These are phyloP conservation scores for Himalopsyche phryganea DNA, from an alignment of 1,140 invertebrate species.

Conservation along the genomic window DNA sequence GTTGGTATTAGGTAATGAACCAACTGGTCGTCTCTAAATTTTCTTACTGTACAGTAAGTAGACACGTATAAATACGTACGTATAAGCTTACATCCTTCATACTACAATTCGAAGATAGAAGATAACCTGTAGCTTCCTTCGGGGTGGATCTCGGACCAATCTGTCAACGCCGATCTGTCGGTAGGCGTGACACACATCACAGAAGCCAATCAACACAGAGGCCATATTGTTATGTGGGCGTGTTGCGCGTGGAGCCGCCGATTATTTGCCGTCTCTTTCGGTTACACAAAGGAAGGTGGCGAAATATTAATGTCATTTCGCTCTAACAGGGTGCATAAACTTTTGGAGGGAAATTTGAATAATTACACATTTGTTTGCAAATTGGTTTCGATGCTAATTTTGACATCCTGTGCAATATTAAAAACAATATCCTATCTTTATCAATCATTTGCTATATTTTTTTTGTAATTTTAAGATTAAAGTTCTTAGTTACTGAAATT, in stretches of 20 bases:
- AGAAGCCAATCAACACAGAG: conserved; percentile 11
- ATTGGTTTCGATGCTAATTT: too few species aligned
- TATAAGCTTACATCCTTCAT: too few species aligned
- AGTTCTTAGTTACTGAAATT: too few species aligned
- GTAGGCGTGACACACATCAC: neutral
- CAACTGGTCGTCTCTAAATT: too few species aligned
- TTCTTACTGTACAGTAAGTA: too few species aligned
- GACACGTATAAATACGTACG: too few species aligned
- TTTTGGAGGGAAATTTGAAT: conserved; percentile 20
- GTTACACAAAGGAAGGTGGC: neutral
- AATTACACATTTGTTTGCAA: too few species aligned
- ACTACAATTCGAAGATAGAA: neutral
- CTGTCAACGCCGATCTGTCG: conserved; percentile 1
- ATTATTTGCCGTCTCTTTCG: conserved; percentile 12
- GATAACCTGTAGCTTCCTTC: conserved; percentile 20
- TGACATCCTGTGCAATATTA: too few species aligned
- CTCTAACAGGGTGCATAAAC: neutral
- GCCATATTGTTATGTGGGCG: conserved; percentile 29
- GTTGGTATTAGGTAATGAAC: too few species aligned
- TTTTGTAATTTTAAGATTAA: too few species aligned
- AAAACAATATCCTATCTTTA: too few species aligned
- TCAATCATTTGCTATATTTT: too few species aligned
- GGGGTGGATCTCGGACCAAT: conserved; percentile 6
- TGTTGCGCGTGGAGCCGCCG: conserved; percentile 4
- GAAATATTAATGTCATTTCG: conserved; percentile 1